Conservation (phyloP, 2,888 invertebrate genomes). For the Lasioglossum villosulum region DNA sequence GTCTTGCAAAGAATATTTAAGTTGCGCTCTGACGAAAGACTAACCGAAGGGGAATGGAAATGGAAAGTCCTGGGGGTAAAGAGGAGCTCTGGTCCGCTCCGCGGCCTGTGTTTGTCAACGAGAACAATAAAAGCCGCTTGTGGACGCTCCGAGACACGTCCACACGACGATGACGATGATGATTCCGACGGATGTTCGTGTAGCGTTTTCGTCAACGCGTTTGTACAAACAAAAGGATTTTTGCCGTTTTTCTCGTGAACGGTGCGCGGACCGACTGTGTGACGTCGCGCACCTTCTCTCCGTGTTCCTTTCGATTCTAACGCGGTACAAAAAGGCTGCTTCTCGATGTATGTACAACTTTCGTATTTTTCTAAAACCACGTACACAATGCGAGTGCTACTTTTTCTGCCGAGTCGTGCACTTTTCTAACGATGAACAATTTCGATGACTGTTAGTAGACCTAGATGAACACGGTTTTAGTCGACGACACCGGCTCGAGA, state of each 20-base stretch:
- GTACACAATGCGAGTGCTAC: conserved; percentile 26
- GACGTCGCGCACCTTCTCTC: not conserved
- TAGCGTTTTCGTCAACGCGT: conserved; percentile 38
- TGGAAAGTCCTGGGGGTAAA: conserved; percentile 11
- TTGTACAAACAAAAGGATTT: conserved; percentile 39
- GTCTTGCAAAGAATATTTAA: conserved; percentile 39
- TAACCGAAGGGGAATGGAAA: conserved; percentile 19
- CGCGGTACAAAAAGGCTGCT: conserved; percentile 28
- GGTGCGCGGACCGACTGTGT: not conserved
- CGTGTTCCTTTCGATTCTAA: conserved; percentile 43
- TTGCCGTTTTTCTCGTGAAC: conserved; percentile 36
- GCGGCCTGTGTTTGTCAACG: conserved; percentile 47
- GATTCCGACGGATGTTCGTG: conserved; percentile 13
- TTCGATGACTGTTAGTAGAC: conserved; percentile 14
- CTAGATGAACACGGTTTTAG: conserved; percentile 21
- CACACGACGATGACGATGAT: not conserved
- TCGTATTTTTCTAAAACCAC: conserved; percentile 39
- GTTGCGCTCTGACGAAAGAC: conserved; percentile 20
- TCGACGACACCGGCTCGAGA: not conserved
- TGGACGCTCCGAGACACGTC: conserved; percentile 29
- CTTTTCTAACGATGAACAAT: conserved; percentile 36
- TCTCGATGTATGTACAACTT: conserved; percentile 43
- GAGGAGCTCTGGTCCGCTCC: conserved; percentile 11
- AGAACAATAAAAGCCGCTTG: conserved; percentile 55
- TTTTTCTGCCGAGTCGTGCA: conserved; percentile 35